A percentile compares a stretch with the other conserved stretches of the same genome.
Evolutionary conservation across 2,797 vertebrate species (phyloP).

Genomic region (Alectoris magna): DNA sequence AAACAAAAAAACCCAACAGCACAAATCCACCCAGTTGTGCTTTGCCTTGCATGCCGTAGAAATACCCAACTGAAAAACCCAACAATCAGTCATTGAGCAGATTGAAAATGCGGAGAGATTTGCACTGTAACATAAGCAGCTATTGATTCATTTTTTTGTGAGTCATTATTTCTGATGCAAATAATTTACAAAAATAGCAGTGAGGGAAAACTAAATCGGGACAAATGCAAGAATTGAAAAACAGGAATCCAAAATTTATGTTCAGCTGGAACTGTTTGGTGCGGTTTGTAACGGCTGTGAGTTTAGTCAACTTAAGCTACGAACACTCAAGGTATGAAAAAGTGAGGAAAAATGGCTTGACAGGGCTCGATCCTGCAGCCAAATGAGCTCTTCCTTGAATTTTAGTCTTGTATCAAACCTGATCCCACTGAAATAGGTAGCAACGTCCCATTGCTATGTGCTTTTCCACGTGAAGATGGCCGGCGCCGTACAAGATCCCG

Average conservation of each 20-base stretch:
- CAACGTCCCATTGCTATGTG: background rate
- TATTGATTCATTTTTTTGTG: constrained; percentile 30
- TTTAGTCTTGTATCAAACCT: background rate
- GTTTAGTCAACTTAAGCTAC: constrained; percentile 18
- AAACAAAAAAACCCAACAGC: background rate
- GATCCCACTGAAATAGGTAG: background rate
- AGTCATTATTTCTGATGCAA: constrained; percentile 33
- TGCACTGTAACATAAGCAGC: background rate
- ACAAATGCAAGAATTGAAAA: background rate
- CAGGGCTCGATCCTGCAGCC: background rate
- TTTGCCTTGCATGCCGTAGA: background rate
- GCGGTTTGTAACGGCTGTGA: background rate
- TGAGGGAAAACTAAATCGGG: constrained; percentile 42
- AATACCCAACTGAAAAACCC: background rate
- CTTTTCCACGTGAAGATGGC: background rate
- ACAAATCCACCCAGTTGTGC: background rate
- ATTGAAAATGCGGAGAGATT: constrained; percentile 20
- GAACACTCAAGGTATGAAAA: constrained; percentile 40
- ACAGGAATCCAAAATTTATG: background rate
- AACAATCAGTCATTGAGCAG: background rate
- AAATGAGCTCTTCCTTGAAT: background rate
- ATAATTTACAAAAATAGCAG: constrained; percentile 43
- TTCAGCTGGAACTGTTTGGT: constrained; percentile 10
- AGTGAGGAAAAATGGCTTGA: constrained; percentile 1
- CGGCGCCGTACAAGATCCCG: background rate